Conservation (phyloP, 2,888 invertebrate genomes). For the Lacanobia oleracea region DNA sequence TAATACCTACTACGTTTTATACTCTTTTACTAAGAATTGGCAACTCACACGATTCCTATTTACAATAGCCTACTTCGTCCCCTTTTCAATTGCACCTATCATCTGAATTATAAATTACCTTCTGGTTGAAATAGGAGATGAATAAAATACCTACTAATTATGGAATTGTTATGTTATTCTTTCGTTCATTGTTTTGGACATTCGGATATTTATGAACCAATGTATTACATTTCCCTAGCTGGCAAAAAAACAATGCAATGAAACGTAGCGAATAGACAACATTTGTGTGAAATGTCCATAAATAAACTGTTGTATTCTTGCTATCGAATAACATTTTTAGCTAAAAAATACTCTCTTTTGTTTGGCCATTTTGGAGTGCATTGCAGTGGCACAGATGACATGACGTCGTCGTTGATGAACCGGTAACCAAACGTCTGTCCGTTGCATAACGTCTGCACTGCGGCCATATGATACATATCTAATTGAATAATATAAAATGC, state of each 20-base stretch:
- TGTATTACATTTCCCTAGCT: not conserved
- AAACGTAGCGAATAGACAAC: not conserved
- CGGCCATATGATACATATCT: constrained; percentile 38
- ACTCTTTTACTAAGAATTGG: constrained; percentile 15
- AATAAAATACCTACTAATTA: constrained; percentile 1
- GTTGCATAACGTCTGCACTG: constrained; percentile 63
- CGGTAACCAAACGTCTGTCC: constrained; percentile 24
- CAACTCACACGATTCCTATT: constrained; percentile 20
- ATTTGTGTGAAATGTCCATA: not conserved
- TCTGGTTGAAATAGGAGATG: not conserved
- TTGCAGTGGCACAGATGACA: constrained; percentile 24
- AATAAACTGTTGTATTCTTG: not conserved
- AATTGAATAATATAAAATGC: constrained; percentile 29
- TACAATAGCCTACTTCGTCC: constrained; percentile 27
- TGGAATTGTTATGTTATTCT: not conserved
- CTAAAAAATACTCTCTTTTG: not conserved
- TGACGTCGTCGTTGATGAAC: constrained; percentile 32
- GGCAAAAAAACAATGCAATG: not conserved
- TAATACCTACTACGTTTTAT: not conserved
- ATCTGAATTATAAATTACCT: constrained; percentile 4
- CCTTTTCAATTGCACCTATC: constrained; percentile 44
- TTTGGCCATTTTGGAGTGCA: not conserved
- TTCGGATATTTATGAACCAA: not conserved
- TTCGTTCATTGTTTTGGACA: not conserved
- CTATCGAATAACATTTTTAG: not conserved